Evolutionary conservation across 2,888 invertebrate species (phyloP).

Genomic region (Atrina japonica): DNA sequence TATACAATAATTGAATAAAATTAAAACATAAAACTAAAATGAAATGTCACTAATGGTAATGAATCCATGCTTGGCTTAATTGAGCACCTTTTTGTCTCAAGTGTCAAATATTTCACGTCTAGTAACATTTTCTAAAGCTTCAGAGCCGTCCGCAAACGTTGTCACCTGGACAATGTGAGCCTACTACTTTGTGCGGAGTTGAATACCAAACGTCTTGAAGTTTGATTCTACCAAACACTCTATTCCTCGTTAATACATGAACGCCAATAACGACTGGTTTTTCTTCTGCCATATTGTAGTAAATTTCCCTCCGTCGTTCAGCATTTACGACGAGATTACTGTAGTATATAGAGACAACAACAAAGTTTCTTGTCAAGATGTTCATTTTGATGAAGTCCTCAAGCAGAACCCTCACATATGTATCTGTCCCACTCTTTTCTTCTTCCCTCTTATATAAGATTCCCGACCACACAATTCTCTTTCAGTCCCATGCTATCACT

Average conservation of each 20-base stretch:
- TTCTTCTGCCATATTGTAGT: constrained; percentile 14
- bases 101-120: constrained; percentile 35
- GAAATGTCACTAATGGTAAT: too few species aligned
- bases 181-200: constrained; percentile 35
- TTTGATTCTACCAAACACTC: constrained; percentile 28
- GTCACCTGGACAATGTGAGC: neutral
- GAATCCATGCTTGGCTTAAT: too few species aligned
- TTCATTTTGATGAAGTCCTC: too few species aligned
- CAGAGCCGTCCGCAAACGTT: constrained; percentile 42
- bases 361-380: too few species aligned
- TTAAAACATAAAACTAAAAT: too few species aligned
- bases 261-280: neutral
- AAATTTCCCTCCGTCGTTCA: neutral
- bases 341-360: too few species aligned
- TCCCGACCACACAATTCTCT: too few species aligned
- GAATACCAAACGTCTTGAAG: constrained; percentile 39
- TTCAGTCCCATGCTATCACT: too few species aligned
- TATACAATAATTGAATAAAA: too few species aligned
- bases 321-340: constrained; percentile 14
- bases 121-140: constrained; percentile 27
- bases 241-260: constrained; percentile 13
- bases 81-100: constrained; percentile 1
- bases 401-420: too few species aligned
- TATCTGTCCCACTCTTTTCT: too few species aligned
- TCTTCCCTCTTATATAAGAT: too few species aligned